phyloP scores from a whole-genome alignment of 2,888 invertebrate species.

The Leucoptera coffeella region DNA sequence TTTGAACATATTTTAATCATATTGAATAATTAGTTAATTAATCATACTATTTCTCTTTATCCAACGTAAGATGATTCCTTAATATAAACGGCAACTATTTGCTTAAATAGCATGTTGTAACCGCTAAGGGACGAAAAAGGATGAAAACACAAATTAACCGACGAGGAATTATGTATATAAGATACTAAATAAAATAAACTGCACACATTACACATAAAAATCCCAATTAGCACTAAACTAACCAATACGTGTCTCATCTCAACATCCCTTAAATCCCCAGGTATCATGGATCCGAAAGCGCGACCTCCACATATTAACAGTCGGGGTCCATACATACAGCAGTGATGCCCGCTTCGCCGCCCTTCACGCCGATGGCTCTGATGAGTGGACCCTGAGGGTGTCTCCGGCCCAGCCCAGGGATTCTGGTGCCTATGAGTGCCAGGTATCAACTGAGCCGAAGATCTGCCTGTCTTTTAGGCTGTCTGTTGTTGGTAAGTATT shows the following conservation, averaged over 20 bases:
- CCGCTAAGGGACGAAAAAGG: too few species aligned
- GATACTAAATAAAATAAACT: too few species aligned
- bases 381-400: constrained; percentile 58
- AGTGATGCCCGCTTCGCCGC: constrained; percentile 60
- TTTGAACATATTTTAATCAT: neutral
- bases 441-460: constrained; percentile 87
- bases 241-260: too few species aligned
- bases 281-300: constrained; percentile 83
- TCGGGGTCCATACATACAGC: constrained; percentile 58
- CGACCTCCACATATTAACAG: constrained; percentile 66
- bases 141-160: too few species aligned
- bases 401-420: constrained; percentile 64
- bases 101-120: too few species aligned
- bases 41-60: neutral
- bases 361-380: constrained; percentile 55
- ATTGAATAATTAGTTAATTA: neutral
- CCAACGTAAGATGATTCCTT: neutral
- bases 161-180: too few species aligned
- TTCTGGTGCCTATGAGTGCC: constrained; percentile 86
- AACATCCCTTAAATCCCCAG: constrained; percentile 26
- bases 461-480: constrained; percentile 69
- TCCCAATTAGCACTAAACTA: too few species aligned
- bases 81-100: too few species aligned
- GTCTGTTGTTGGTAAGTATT: constrained; percentile 67
- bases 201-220: too few species aligned